Evolutionary conservation across 1,140 invertebrate species (phyloP).

Genomic region (Orchesella cincta): DNA sequence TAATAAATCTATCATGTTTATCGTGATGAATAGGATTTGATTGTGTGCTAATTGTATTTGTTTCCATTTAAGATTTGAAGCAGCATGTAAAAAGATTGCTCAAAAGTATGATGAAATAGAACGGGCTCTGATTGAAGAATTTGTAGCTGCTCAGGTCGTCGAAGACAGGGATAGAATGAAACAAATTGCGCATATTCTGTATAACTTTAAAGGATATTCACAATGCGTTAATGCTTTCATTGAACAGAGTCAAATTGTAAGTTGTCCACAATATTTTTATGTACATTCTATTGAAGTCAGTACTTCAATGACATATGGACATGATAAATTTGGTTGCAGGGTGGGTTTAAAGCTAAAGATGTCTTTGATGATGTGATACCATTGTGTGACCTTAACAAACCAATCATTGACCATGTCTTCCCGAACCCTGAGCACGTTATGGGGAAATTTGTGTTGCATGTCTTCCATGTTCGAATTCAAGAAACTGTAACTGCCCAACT

Average conservation of each 20-base stretch:
- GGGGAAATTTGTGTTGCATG: constrained; percentile 95
- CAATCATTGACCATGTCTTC: constrained; percentile 89
- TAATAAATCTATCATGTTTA: constrained; percentile 52
- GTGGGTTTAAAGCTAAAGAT: constrained; percentile 75
- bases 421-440: constrained; percentile 96
- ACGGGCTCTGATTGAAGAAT: constrained; percentile 89
- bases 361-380: constrained; percentile 89
- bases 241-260: constrained; percentile 90
- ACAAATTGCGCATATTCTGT: constrained; percentile 84
- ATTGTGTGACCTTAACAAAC: constrained; percentile 84
- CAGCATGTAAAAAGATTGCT: constrained; percentile 84
- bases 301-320: constrained; percentile 1
- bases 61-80: constrained; percentile 70
- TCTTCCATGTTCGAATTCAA: constrained; percentile 89
- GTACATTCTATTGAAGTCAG: too few relatives aligned
- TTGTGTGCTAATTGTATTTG: neutral
- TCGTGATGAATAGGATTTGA: neutral
- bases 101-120: constrained; percentile 96
- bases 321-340: constrained; percentile 59
- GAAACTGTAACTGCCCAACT: constrained; percentile 54
- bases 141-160: constrained; percentile 80
- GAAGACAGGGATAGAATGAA: constrained; percentile 88
- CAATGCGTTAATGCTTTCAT: constrained; percentile 96
- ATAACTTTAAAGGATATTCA: constrained; percentile 94
- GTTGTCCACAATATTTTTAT: constrained; percentile 35